These are phyloP conservation scores for Trichacis sp. DNA, from an alignment of 2,888 invertebrate species.

Conservation along the genomic window DNA sequence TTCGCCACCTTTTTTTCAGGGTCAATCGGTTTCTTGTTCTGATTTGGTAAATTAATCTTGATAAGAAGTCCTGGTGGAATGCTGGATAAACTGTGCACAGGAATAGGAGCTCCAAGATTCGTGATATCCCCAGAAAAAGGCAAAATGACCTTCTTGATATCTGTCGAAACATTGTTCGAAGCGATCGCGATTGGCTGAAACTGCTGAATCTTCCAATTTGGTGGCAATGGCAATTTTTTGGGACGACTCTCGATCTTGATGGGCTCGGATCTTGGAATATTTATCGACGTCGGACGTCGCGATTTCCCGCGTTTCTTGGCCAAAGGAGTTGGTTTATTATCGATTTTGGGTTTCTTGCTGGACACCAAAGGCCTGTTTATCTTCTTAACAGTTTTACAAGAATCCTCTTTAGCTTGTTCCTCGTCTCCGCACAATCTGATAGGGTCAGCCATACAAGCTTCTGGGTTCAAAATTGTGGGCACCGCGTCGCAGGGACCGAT, in stretches of 20 bases:
- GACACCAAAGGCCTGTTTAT: constrained; percentile 59
- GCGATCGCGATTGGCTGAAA: constrained; percentile 59
- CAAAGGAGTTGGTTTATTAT: constrained; percentile 63
- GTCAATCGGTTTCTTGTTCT: constrained; percentile 43
- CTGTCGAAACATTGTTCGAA: constrained; percentile 47
- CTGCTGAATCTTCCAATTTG: constrained; percentile 64
- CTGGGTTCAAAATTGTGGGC: constrained; percentile 53
- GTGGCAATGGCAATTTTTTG: constrained; percentile 61
- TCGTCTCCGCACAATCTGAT: background rate
- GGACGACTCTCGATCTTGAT: constrained; percentile 54
- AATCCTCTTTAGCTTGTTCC: constrained; percentile 42
- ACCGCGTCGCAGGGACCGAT: constrained; percentile 62
- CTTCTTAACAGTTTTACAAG: constrained; percentile 35
- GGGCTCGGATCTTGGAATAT: constrained; percentile 59
- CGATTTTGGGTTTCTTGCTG: constrained; percentile 65
- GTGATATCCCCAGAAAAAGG: constrained; percentile 65
- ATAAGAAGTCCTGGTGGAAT: constrained; percentile 65
- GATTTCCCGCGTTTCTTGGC: constrained; percentile 65
- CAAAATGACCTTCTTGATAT: constrained; percentile 62
- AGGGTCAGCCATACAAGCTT: no score
- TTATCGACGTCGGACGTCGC: constrained; percentile 61
- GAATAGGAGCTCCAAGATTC: constrained; percentile 63
- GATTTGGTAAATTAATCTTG: constrained; percentile 64
- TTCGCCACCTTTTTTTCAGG: constrained; percentile 32
- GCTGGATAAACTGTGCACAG: constrained; percentile 63